These are phyloP conservation scores for Vombatus ursinus DNA, from an alignment of 2,113 vertebrate genomes.

Conservation along the genomic window DNA sequence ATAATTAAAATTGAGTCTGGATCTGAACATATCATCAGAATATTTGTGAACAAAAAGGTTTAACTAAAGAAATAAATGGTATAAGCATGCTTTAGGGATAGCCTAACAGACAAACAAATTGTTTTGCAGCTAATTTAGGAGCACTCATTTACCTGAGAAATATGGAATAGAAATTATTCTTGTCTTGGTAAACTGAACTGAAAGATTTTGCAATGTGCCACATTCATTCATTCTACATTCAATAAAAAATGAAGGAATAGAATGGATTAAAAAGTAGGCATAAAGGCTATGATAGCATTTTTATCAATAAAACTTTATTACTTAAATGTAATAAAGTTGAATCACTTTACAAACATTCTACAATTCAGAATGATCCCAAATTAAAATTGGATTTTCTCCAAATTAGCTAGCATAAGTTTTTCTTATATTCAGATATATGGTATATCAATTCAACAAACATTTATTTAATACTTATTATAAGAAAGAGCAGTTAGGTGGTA, in stretches of 20 bases:
- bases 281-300: too few species aligned
- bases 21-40: constrained; percentile 18
- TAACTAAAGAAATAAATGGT: constrained; percentile 25
- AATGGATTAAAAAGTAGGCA: too few species aligned
- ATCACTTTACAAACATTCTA: not conserved
- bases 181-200: constrained; percentile 27
- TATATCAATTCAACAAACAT: not conserved
- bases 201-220: not conserved
- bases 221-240: not conserved
- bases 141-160: too few species aligned
- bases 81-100: constrained; percentile 1
- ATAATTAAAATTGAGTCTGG: not conserved
- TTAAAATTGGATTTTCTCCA: not conserved
- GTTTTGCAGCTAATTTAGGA: constrained; percentile 38
- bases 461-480: not conserved
- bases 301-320: too few species aligned
- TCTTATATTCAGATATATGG: not conserved
- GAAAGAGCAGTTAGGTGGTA: too few species aligned
- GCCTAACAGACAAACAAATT: constrained; percentile 31
- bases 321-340: too few species aligned
- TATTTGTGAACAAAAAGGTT: constrained; percentile 19
- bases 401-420: constrained; percentile 4
- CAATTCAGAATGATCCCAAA: constrained; percentile 22
- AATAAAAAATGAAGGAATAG: too few species aligned
- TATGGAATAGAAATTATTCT: not conserved